Conservation (phyloP, 2,888 invertebrate species). For the Cremastinae sp. region DNA sequence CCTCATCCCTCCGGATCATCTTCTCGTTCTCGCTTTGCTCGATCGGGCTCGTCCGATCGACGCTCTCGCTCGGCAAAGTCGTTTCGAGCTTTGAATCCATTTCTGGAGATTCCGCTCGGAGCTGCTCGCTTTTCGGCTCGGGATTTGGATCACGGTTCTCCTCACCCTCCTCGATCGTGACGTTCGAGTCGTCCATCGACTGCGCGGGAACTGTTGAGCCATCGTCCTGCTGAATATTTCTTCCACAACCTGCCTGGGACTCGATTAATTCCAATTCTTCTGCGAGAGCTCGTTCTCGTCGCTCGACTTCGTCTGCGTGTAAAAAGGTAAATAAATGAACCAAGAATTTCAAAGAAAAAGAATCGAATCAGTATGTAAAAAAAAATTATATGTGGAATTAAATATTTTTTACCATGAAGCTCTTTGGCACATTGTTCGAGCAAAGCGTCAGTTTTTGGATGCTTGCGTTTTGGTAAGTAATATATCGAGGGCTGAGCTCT, state of each 20-base stretch:
- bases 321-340: slow-evolving; percentile 1
- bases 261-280: slow-evolving; percentile 77
- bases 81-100: slow-evolving; percentile 38
- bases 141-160: slow-evolving; percentile 78
- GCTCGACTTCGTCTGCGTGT: slow-evolving; percentile 77
- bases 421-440: slow-evolving; percentile 75
- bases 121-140: slow-evolving; percentile 62
- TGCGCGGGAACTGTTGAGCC: slow-evolving; percentile 62
- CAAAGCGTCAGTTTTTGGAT: slow-evolving; percentile 77
- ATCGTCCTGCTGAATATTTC: slow-evolving; percentile 71
- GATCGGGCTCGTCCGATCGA: slow-evolving; percentile 26
- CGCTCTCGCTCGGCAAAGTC: slow-evolving; percentile 32
- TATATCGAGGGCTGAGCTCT: slow-evolving; percentile 92
- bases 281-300: slow-evolving; percentile 72
- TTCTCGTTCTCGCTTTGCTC: slow-evolving; percentile 28
- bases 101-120: slow-evolving; percentile 40
- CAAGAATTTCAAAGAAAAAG: no score
- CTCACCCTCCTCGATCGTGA: slow-evolving; percentile 70
- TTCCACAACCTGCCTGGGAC: slow-evolving; percentile 72
- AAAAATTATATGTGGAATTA: no score
- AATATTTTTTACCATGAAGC: slow-evolving; percentile 74
- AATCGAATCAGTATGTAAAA: no score
- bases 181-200: slow-evolving; percentile 48
- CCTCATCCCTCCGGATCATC: slow-evolving; percentile 54
- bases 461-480: slow-evolving; percentile 91